Conservation (phyloP, 2,888 invertebrate species). For the Cerastoderma edule region DNA sequence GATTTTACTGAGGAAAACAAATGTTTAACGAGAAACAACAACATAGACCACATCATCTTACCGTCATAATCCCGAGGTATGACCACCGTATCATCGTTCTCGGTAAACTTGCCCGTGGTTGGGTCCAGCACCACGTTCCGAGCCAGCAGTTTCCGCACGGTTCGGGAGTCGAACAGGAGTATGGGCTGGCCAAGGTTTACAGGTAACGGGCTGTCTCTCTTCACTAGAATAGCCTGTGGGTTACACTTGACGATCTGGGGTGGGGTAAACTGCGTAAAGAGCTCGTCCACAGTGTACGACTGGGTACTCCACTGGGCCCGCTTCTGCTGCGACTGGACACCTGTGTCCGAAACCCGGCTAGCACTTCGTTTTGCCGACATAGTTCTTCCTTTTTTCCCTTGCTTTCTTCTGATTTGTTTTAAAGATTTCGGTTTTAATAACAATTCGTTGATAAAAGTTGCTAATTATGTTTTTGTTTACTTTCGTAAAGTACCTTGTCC, state of each 20-base stretch:
- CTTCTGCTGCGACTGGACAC: conserved; percentile 39
- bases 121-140: conserved; percentile 67
- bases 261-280: conserved; percentile 66
- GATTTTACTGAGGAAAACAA: too few relatives aligned
- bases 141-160: conserved; percentile 71
- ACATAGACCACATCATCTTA: conserved; percentile 51
- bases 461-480: too few relatives aligned
- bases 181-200: conserved; percentile 71
- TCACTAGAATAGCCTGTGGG: conserved; percentile 64
- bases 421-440: too few relatives aligned
- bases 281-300: conserved; percentile 68
- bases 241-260: conserved; percentile 72
- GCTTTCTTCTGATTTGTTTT: too few relatives aligned
- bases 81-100: conserved; percentile 75
- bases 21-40: too few relatives aligned
- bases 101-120: conserved; percentile 57
- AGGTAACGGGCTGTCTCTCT: conserved; percentile 61
- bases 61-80: conserved; percentile 77
- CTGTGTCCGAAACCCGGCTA: conserved; percentile 46
- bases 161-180: conserved; percentile 68
- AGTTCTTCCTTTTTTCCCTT: conserved; percentile 5
- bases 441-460: too few relatives aligned
- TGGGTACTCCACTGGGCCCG: conserved; percentile 73
- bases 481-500: too few relatives aligned
- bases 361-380: conserved; percentile 57